Evolutionary conservation across 2,113 vertebrate species (phyloP).

Genomic region (Podarcis muralis): DNA sequence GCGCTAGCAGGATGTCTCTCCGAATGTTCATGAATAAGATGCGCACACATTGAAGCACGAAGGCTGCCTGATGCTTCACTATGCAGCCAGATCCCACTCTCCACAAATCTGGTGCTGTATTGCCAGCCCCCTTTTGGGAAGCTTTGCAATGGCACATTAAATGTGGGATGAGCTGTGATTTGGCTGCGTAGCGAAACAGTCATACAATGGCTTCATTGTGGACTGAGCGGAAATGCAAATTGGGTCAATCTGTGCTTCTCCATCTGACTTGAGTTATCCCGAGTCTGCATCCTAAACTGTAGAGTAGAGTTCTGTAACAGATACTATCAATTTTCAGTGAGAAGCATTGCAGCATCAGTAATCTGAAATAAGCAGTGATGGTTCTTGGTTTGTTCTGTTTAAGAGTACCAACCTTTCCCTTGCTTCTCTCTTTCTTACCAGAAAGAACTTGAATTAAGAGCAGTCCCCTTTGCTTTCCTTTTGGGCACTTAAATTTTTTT

Average conservation of each 20-base stretch:
- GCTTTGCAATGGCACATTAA: neutral
- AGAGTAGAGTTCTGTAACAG: neutral
- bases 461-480: neutral
- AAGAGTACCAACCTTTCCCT: neutral
- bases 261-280: neutral
- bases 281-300: neutral
- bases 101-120: neutral
- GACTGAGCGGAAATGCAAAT: neutral
- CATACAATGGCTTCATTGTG: neutral
- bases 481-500: neutral
- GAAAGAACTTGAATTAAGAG: neutral
- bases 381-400: neutral
- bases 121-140: neutral
- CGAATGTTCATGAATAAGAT: neutral
- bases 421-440: neutral
- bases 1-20: neutral
- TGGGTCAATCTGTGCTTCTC: neutral
- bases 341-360: neutral
- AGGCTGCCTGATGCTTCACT: neutral
- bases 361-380: neutral
- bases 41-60: neutral
- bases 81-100: neutral
- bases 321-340: neutral
- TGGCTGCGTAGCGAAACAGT: neutral
- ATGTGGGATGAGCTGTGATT: neutral